Evolutionary conservation across 2,113 vertebrate species (phyloP).

Genomic region (Nettapus auritus): DNA sequence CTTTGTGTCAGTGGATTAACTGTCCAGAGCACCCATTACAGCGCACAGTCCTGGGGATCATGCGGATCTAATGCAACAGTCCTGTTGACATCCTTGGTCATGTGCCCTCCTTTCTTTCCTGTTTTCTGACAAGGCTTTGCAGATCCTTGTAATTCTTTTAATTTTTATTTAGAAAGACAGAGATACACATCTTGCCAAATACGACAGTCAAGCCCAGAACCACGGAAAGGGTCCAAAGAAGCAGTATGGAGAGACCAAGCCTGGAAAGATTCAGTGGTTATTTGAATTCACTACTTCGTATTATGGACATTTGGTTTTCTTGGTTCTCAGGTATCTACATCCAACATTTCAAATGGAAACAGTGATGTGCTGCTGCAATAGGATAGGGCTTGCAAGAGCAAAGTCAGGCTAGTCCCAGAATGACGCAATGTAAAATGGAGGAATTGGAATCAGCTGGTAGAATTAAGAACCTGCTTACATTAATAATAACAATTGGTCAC

Average conservation of each 20-base stretch:
- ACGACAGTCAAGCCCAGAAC: background rate
- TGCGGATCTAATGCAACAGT: background rate
- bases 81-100: background rate
- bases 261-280: background rate
- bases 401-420: background rate
- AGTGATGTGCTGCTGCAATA: background rate
- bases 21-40: background rate
- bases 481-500: background rate
- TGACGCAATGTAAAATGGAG: background rate
- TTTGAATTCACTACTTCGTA: background rate
- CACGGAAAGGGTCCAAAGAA: background rate
- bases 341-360: background rate
- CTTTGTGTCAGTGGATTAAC: background rate
- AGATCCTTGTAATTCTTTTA: background rate
- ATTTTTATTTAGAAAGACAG: background rate
- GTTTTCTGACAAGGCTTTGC: background rate
- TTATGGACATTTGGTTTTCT: background rate
- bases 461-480: background rate
- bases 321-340: background rate
- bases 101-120: background rate
- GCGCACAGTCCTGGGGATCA: background rate
- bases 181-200: background rate
- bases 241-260: background rate
- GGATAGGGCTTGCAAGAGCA: background rate
- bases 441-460: background rate